A percentile compares a stretch with the other conserved stretches of the same genome.
Conservation (phyloP, 2,888 invertebrate species). For the Julus scanicus region DNA sequence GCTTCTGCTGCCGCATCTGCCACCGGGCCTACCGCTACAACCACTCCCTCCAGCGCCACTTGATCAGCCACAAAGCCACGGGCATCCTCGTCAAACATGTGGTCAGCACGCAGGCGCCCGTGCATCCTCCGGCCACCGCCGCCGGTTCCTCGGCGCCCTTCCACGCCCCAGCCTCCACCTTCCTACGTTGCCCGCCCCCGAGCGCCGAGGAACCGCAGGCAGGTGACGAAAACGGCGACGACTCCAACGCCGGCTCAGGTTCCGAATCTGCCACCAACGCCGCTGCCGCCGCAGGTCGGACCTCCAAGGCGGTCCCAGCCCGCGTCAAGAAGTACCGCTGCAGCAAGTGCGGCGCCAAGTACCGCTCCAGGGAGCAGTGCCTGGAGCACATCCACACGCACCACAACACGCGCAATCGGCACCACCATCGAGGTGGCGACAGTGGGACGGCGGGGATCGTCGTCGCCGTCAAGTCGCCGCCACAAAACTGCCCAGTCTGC, state of each 20-base stretch:
- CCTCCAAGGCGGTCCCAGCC: conserved; percentile 57
- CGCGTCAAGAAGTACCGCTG: conserved; percentile 62
- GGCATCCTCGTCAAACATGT: conserved; percentile 52
- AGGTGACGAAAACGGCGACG: not conserved
- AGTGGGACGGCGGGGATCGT: not conserved
- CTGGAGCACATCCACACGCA: conserved; percentile 63
- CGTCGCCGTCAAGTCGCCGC: not conserved
- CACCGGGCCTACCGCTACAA: conserved; percentile 65
- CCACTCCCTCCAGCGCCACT: conserved; percentile 63
- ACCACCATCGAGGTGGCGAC: conserved; percentile 57
- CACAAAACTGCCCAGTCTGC: conserved; percentile 47
- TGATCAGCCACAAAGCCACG: conserved; percentile 61
- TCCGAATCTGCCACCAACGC: not conserved
- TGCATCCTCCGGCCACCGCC: not conserved
- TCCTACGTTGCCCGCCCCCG: not conserved
- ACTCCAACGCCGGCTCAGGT: conserved; percentile 55
- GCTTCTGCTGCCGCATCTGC: conserved; percentile 64
- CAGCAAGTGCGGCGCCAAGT: conserved; percentile 63
- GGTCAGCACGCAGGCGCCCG: conserved; percentile 25
- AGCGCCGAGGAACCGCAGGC: not conserved
- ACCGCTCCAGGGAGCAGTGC: conserved; percentile 64
- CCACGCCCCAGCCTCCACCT: not conserved
- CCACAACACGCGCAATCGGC: conserved; percentile 61
- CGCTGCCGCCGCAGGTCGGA: conserved; percentile 60
- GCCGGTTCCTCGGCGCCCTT: not conserved